A percentile compares a stretch with the other conserved stretches of the same genome.
Evolutionary conservation across 2,888 invertebrate genomes (phyloP).

Genomic region (Anoplius nigerrimus): DNA sequence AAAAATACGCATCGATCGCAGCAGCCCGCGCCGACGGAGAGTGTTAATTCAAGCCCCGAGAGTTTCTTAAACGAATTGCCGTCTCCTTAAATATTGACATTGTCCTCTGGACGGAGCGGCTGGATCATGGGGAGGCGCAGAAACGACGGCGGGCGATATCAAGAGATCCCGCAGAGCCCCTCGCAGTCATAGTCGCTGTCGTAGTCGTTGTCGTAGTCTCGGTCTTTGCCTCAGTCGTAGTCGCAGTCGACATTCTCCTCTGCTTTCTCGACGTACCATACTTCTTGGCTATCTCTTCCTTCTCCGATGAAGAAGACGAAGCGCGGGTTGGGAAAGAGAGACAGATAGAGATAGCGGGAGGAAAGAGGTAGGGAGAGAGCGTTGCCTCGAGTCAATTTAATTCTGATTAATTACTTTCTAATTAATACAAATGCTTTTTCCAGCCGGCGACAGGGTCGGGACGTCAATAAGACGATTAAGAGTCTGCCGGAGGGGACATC

Average conservation of each 20-base stretch:
- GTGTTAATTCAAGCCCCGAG: slow-evolving; percentile 41
- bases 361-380: no score
- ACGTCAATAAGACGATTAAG: slow-evolving; percentile 21
- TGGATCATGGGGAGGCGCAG: slow-evolving; percentile 36
- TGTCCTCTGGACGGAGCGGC: slow-evolving; percentile 45
- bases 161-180: slow-evolving; percentile 45
- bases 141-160: slow-evolving; percentile 43
- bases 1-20: slow-evolving; percentile 24
- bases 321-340: no score
- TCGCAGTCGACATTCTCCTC: slow-evolving; percentile 7
- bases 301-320: no score
- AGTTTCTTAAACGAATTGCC: slow-evolving; percentile 49
- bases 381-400: slow-evolving; percentile 55
- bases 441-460: slow-evolving; percentile 18
- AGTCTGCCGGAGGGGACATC: slow-evolving; percentile 9
- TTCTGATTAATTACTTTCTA: slow-evolving; percentile 63
- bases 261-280: slow-evolving; percentile 1
- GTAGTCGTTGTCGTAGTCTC: neutral
- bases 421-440: slow-evolving; percentile 61
- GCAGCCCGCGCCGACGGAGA: slow-evolving; percentile 12
- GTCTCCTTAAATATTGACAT: slow-evolving; percentile 65
- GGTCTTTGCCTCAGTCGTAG: neutral
- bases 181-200: neutral
- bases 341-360: no score
- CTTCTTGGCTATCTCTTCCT: slow-evolving; percentile 22